Conservation (phyloP, 2,797 vertebrate genomes). For the Lateolabrax maculatus region DNA sequence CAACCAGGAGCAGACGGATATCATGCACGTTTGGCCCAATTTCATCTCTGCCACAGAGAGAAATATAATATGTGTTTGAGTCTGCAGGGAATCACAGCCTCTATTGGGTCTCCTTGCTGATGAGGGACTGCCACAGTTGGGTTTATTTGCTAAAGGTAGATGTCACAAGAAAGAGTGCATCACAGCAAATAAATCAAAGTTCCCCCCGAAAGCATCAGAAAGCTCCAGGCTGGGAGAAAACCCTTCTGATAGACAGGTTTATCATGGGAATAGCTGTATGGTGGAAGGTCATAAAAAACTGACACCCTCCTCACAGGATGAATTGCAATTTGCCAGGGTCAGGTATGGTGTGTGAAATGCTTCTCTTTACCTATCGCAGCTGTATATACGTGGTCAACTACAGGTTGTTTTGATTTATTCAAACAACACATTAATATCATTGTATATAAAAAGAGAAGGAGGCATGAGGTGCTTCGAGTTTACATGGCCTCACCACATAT, state of each 20-base stretch:
- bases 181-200: constrained; percentile 72
- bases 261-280: constrained; percentile 74
- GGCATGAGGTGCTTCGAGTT: constrained; percentile 16
- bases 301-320: constrained; percentile 67
- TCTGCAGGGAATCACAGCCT: constrained; percentile 64
- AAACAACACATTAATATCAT: constrained; percentile 33
- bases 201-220: constrained; percentile 58
- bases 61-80: constrained; percentile 60
- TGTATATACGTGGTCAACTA: constrained; percentile 2
- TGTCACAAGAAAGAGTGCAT: constrained; percentile 59
- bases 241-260: constrained; percentile 67
- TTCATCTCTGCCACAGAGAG: constrained; percentile 59
- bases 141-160: constrained; percentile 64
- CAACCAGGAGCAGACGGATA: constrained; percentile 42
- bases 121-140: constrained; percentile 54
- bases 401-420: constrained; percentile 34
- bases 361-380: constrained; percentile 28
- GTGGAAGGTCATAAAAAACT: constrained; percentile 76
- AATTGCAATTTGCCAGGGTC: constrained; percentile 74
- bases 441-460: constrained; percentile 23
- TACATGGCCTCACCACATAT: constrained; percentile 19
- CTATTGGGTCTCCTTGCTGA: constrained; percentile 58
- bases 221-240: constrained; percentile 63
- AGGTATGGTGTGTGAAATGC: constrained; percentile 45
- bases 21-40: constrained; percentile 64